Base-by-base conservation (phyloP, 2,113 vertebrate species). In the Callospermophilus lateralis region DNA sequence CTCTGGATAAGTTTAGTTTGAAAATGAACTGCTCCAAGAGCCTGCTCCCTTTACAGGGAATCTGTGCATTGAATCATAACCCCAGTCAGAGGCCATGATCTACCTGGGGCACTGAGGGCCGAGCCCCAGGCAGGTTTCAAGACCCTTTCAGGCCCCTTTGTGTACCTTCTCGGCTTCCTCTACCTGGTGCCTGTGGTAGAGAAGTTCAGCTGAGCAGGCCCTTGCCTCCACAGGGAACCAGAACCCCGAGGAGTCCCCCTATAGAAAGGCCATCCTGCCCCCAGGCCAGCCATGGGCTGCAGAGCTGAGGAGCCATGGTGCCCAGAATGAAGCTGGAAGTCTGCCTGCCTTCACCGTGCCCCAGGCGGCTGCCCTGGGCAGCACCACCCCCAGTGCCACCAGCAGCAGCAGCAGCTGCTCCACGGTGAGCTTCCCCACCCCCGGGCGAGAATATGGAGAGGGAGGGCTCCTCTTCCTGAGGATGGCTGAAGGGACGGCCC, bases 371-470 rank as follows among this genome's bases (percentile, higher is more conserved):
- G 97, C 99, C 3, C 97, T 99, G 0, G 99, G 99, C 97, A 99
- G 98, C 96, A 98, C 98, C 93, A 99, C 99, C 0, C 99, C 99
- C 3, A 99, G 99, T 67, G 98, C 99, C 93, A 99, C 98, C 96
- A 99, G 98, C 98, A 99, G 97, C 97, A 99, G 99, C 98, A 99
- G 99, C 96, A 99, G 99, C 98, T 99, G 99, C 97, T 99, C 99
- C 97, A 99, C 99, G 97, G 99, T 99, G 98, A 99, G 98, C 68
- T 24, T 77, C 80, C 32, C 2, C 0, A 26, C 37, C 68, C 48
- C 58, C 8, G 9, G 45, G 37, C 7, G n/a, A 68, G 22, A 4
- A 6, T 28, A 1, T 0, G 22, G 48, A n/a, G 39, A 53, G n/a
- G 45, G 72, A 8, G 30, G n/a, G 48, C 10, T 19, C 26, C 42